Percentiles rank a stretch among this genome's conserved stretches.
These are phyloP conservation scores for Xylocopa sonorina DNA, from an alignment of 1,140 invertebrate species.

Conservation along the genomic window DNA sequence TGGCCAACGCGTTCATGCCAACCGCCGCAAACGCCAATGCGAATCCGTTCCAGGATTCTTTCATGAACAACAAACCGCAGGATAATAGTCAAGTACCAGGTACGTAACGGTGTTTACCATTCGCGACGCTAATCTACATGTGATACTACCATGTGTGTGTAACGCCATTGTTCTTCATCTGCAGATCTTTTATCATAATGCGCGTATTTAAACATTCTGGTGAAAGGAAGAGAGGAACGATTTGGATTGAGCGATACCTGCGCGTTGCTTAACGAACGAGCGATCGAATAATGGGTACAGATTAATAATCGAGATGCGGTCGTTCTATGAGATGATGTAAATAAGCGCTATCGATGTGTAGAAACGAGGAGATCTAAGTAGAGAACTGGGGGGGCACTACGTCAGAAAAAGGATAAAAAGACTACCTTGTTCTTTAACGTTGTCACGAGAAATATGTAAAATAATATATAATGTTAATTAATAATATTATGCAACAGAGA, in stretches of 20 bases:
- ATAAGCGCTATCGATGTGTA: conserved; percentile 73
- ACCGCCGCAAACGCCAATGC: conserved; percentile 74
- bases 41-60: conserved; percentile 80
- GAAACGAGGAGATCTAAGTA: conserved; percentile 56
- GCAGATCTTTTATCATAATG: conserved; percentile 80
- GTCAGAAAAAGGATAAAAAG: conserved; percentile 20
- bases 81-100: conserved; percentile 80
- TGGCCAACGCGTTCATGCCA: conserved; percentile 76
- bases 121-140: neutral
- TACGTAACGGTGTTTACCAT: conserved; percentile 48
- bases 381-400: conserved; percentile 57
- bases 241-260: conserved; percentile 53
- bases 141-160: conserved; percentile 1
- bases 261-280: conserved; percentile 65
- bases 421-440: conserved; percentile 62
- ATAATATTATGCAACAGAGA: conserved; percentile 70
- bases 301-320: conserved; percentile 65
- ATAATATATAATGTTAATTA: conserved; percentile 78
- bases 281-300: conserved; percentile 63
- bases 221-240: conserved; percentile 49
- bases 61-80: conserved; percentile 78
- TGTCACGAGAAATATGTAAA: conserved; percentile 72
- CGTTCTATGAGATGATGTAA: conserved; percentile 74
- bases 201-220: conserved; percentile 54
- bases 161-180: conserved; percentile 62